Evolutionary conservation across 2,797 vertebrate genomes (phyloP).

Genomic region (Malurus splendens): DNA sequence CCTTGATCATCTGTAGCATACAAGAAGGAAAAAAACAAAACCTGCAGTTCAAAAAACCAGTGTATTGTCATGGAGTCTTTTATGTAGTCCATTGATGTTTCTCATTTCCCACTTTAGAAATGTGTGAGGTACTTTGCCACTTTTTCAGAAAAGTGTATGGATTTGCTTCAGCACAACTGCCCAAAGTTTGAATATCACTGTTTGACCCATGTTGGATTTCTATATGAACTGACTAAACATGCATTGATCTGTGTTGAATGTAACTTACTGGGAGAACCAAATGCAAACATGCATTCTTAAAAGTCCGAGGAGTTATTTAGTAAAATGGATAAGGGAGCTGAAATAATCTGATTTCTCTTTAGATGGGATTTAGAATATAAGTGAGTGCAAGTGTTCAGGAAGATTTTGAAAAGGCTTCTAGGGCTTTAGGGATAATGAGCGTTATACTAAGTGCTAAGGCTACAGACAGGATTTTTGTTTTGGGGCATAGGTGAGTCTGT

Average conservation of each 20-base stretch:
- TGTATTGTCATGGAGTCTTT: not conserved
- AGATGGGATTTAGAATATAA: not conserved
- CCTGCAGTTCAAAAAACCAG: not conserved
- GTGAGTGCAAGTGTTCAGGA: not conserved
- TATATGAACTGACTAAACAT: not conserved
- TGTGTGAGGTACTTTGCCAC: fast-evolving
- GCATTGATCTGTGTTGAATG: not conserved
- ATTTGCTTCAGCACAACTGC: not conserved
- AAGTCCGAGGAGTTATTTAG: not conserved
- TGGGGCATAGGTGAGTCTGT: not conserved
- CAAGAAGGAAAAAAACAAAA: not conserved
- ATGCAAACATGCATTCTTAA: not conserved
- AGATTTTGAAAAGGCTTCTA: not conserved
- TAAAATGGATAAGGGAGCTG: not conserved
- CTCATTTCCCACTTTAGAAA: not conserved
- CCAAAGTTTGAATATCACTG: not conserved
- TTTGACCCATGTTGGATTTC: not conserved
- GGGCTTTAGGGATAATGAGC: fast-evolving
- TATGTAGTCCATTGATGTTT: not conserved
- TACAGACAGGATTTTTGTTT: not conserved
- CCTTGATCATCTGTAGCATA: not conserved
- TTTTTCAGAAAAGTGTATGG: not conserved
- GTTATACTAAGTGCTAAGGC: not conserved
- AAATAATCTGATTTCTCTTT: not conserved
- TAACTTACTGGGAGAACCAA: not conserved